Evolutionary conservation across 92 coral and sea anemone genomes (phyloP).

Genomic region (Epizoanthus fatuus): DNA sequence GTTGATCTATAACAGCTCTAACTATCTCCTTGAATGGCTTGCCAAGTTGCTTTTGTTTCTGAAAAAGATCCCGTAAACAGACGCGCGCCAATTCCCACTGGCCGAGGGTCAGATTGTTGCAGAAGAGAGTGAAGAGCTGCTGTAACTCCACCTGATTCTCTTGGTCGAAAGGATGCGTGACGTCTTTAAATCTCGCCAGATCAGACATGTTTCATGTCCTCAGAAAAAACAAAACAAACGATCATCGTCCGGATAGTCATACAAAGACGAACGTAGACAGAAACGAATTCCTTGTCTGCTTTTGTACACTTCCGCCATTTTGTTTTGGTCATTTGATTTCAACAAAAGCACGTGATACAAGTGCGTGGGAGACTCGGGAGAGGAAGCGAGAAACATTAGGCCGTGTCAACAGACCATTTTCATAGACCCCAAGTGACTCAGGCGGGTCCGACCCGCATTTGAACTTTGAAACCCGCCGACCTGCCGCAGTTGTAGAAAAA

Average conservation of each 20-base stretch:
- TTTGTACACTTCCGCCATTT: conserved; percentile 30
- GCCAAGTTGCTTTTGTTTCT: conserved; percentile 58
- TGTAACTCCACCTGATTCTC: conserved; percentile 71
- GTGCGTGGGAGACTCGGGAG: conserved; percentile 22
- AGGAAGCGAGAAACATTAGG: background rate
- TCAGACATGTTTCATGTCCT: conserved; percentile 10
- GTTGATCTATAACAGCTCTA: conserved; percentile 92
- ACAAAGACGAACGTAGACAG: background rate
- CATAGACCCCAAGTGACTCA: no score
- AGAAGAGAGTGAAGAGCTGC: conserved; percentile 82
- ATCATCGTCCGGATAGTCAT: background rate
- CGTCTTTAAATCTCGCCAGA: conserved; percentile 29
- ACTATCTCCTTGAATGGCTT: conserved; percentile 84
- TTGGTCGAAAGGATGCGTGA: conserved; percentile 79
- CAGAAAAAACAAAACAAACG: background rate
- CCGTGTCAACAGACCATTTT: no score
- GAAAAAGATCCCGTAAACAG: conserved; percentile 74
- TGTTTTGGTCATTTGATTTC: conserved; percentile 35
- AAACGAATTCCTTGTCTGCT: background rate
- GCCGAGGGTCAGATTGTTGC: conserved; percentile 90
- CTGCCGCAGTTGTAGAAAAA: no score
- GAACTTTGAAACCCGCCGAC: no score
- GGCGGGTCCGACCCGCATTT: no score
- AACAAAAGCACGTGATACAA: background rate
- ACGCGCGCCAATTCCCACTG: conserved; percentile 98